Evolutionary conservation across 2,888 invertebrate species (phyloP), one percentile per base, ranked within the genome.

Genomic region (Eurytoma californica): DNA sequence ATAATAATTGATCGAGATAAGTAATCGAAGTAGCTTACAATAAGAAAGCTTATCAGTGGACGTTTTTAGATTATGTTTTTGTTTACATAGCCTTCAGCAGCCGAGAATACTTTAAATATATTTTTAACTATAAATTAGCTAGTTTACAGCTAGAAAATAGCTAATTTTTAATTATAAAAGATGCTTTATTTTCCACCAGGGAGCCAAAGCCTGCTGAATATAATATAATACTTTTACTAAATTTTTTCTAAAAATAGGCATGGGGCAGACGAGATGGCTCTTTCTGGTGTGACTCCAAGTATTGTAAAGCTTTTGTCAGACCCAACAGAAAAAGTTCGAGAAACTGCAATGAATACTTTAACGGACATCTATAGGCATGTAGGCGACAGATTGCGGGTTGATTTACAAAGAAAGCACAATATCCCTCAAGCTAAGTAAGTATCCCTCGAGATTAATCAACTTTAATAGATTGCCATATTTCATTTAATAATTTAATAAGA

Each of bases 311-410:
- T 98, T 74, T 92, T 97, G 73, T 95, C 96, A 0, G 98, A 98
- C 92, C 97, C 97, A 5, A 96, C 95, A 84, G 93, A 94, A 51
- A 94, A 95, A 67, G 98, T 98, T 7, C 91, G 98, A 20, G 98
- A 98, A 89, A 95, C 96, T 4, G 97, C 98, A 3, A 93, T 95
- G 88, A 94, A 94, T 85, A 95, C 97, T 12, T 90, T 98, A 67
- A 95, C 97, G 57, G 97, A 97, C 88, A 94, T 98, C 63, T 98
- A 98, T 90, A 94, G 96, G 87, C 97, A 98, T 91, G 97, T 97
- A 73, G 97, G 97, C 87, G 98, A 98, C 88, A 94, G 95, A 89
- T 92, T 98, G 82, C 91, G 97, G 85, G 91, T 92, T 69, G 98
- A 98, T 89, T 91, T 98, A 82, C 93, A 95, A 86, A 95, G 95